Evolutionary conservation across 1,140 invertebrate genomes (phyloP).

Genomic region (Caenorhabditis tropicalis): DNA sequence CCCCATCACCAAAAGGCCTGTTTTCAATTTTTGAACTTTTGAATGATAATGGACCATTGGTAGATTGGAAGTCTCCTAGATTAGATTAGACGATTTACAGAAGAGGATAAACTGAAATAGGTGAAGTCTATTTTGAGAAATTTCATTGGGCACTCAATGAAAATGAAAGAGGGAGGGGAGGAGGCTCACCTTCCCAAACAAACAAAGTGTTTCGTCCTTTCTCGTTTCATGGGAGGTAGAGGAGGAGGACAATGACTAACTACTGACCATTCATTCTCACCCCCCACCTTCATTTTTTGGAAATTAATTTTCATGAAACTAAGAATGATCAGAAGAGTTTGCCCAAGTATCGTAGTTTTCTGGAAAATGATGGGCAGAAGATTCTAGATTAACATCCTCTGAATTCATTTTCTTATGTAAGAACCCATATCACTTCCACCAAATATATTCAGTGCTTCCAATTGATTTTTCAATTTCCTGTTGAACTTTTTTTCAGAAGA

Average conservation of each 20-base stretch:
- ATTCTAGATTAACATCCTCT: neutral
- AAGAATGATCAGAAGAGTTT: neutral
- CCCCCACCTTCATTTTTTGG: neutral
- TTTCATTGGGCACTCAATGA: neutral
- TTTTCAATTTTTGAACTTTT: neutral
- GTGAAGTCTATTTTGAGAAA: neutral
- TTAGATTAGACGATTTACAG: too few species aligned
- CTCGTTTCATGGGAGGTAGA: neutral
- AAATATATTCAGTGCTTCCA: too few species aligned
- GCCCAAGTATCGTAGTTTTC: too few species aligned
- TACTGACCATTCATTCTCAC: neutral
- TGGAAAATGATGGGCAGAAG: too few species aligned
- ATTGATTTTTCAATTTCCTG: too few species aligned
- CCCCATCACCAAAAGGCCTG: neutral
- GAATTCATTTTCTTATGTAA: neutral
- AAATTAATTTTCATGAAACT: neutral
- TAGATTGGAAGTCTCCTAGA: too few species aligned
- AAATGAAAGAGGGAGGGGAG: too few species aligned
- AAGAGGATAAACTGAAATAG: neutral
- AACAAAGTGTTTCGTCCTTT: conserved; percentile 36
- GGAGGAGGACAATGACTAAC: neutral
- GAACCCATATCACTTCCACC: too few species aligned
- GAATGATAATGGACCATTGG: too few species aligned
- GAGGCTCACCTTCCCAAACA: conserved; percentile 40
- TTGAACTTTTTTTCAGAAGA: too few species aligned